A percentile compares a stretch with the other conserved stretches of the same genome.
phyloP scores from a whole-genome alignment of 1,140 invertebrate genomes.

The Oryzaephilus surinamensis region DNA sequence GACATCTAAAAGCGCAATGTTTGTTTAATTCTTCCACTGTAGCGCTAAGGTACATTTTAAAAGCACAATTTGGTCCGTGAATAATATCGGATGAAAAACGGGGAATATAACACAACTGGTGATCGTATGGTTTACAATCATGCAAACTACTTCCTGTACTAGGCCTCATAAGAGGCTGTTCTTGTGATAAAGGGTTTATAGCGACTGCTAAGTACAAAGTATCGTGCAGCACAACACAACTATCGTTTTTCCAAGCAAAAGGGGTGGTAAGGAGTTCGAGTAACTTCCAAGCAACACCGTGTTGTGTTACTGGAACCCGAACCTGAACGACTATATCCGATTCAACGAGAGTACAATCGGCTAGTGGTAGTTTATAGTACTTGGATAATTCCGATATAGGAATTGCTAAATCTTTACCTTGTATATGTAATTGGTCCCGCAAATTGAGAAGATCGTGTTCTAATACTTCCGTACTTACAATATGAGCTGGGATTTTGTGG shows the following conservation, averaged over 20 bases:
- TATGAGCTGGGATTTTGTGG: too few species aligned
- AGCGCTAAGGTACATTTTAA: neutral
- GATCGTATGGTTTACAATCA: too few species aligned
- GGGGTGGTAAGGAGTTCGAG: constrained; percentile 9
- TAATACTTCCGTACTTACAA: too few species aligned
- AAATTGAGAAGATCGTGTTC: too few species aligned
- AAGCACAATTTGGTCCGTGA: neutral
- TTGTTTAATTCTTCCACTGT: too few species aligned
- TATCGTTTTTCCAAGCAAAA: constrained; percentile 15
- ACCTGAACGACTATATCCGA: constrained; percentile 4
- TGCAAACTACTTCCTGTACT: too few species aligned
- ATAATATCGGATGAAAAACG: neutral
- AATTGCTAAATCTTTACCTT: constrained; percentile 6
- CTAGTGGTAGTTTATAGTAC: constrained; percentile 9
- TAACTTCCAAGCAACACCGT: constrained; percentile 5
- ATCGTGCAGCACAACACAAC: constrained; percentile 9
- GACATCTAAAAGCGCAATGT: too few species aligned
- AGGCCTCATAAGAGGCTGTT: too few species aligned
- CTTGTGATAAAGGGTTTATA: too few species aligned
- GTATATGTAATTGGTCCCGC: too few species aligned
- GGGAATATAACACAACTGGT: neutral
- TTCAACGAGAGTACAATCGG: constrained; percentile 4
- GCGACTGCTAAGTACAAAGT: constrained; percentile 6
- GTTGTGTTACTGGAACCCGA: constrained; percentile 6
- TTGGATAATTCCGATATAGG: neutral